Evolutionary conservation across 2,888 invertebrate species (phyloP).

Genomic region (Andrena dorsata): DNA sequence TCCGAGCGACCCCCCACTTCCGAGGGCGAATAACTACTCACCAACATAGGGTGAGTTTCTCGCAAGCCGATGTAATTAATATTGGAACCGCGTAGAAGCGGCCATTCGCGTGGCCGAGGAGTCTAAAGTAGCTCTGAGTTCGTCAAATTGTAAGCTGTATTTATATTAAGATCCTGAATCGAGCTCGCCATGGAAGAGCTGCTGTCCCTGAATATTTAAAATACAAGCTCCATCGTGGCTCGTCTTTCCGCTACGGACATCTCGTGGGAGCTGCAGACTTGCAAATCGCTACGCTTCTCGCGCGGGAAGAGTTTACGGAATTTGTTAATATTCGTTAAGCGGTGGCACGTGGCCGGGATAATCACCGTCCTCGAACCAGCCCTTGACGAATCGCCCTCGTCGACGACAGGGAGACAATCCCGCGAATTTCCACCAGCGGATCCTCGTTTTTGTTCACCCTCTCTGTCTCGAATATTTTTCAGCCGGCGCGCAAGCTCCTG

Average conservation of each 20-base stretch:
- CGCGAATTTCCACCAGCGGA: constrained; percentile 9
- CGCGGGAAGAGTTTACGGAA: not conserved
- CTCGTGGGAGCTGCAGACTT: not conserved
- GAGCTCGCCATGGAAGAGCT: not conserved
- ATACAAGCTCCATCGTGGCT: not conserved
- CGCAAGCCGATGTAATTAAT: not conserved
- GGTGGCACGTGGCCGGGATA: constrained; percentile 15
- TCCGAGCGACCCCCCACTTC: not conserved
- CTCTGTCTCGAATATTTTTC: constrained; percentile 18
- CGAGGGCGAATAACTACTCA: not conserved
- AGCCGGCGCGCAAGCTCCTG: not conserved
- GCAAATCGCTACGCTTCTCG: not conserved
- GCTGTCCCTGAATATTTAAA: not conserved
- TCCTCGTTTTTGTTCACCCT: not conserved
- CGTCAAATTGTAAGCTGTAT: not conserved
- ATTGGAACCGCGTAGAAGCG: not conserved
- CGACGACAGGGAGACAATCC: constrained; percentile 2
- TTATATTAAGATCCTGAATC: not conserved
- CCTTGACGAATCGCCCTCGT: constrained; percentile 13
- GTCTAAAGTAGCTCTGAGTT: not conserved
- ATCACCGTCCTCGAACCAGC: constrained; percentile 15
- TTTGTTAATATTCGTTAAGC: constrained; percentile 27
- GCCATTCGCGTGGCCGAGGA: too few relatives aligned
- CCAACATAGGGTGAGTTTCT: not conserved
- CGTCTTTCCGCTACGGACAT: not conserved